Base-by-base conservation (phyloP, 2,797 vertebrate genomes). In the Myotis findleyi region DNA sequence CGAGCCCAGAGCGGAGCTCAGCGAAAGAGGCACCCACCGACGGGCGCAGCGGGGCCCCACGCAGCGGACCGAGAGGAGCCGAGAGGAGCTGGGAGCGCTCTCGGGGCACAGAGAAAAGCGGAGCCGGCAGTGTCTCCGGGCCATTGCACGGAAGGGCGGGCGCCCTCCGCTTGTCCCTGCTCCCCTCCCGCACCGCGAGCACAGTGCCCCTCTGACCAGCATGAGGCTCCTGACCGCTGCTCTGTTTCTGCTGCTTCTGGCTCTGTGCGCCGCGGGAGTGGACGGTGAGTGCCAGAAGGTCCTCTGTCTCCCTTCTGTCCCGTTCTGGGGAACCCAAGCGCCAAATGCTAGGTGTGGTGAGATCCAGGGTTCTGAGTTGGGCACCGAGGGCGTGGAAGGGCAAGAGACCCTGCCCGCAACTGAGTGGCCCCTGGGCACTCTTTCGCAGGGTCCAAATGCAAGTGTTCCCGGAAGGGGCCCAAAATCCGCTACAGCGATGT, bases 401-500 rank as follows among this genome's bases (percentile, higher is more conserved):
- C 44, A 21, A 7, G 44, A 84, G 33, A 91, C 10, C 44, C 8
- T 3, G 5, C 7, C 3, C 1, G 6, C 73, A n/a, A 88, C 82
- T 90, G 41, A 95, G 75, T 55, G 11, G 59, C 55, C 17, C 41
- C 41, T 12, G 8, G 16, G 47, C 25, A 5, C 44, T 25, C 62
- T 95, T 92, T 97, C 87, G 25, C 95, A 99, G 99, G 99, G 20
- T 99, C 99, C 97, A 99, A 99, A 98, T 99, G 99, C 98, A 99
- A 99, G 90, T 99, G 99, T 96, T 99, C 99, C 88, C 99, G 99
- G 84, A 99, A 99, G 98, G 99, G 99, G 55, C 99, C 99, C 76
- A 99, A 99, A 98, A 99, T 99, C 98, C 98, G 99, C 93, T 99
- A 99, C 97, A 99, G 99, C 98, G 99, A 99, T 3, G 99, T 99